Percentiles rank a stretch among this genome's conserved stretches.
Evolutionary conservation across 2,888 invertebrate species (phyloP).

Genomic region (Brenthis ino): DNA sequence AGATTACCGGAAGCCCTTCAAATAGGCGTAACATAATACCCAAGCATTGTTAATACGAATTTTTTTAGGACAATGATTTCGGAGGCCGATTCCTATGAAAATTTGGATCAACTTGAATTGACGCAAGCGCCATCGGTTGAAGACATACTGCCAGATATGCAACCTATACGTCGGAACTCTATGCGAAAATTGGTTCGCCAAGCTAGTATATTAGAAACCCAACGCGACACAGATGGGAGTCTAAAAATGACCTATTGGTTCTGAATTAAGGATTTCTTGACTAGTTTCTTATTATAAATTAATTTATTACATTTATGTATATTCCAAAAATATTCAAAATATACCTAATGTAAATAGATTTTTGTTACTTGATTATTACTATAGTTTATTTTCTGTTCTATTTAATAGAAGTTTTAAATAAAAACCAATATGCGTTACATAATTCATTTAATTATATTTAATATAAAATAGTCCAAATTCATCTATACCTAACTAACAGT

Average conservation of each 20-base stretch:
- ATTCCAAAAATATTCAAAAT: not conserved
- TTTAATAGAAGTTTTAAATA: not conserved
- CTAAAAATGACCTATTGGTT: conserved; percentile 95
- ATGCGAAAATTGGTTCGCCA: conserved; percentile 89
- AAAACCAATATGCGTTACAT: conserved; percentile 12
- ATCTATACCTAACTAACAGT: conserved; percentile 19
- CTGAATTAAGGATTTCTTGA: conserved; percentile 59
- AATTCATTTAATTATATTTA: conserved; percentile 32
- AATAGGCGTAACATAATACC: conserved; percentile 1
- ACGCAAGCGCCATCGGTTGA: conserved; percentile 61
- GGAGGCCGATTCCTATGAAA: conserved; percentile 86
- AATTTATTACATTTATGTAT: too few relatives aligned
- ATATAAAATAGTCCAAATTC: conserved; percentile 24
- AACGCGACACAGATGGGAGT: conserved; percentile 88
- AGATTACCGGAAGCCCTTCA: conserved; percentile 23
- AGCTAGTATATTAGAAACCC: conserved; percentile 91
- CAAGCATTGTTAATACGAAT: conserved; percentile 19
- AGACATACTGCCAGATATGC: conserved; percentile 54
- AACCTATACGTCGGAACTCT: conserved; percentile 71
- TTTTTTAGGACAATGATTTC: conserved; percentile 75
- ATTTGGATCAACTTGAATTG: conserved; percentile 84
- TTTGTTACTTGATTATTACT: not conserved
- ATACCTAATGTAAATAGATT: conserved; percentile 3
- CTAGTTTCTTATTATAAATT: not conserved
- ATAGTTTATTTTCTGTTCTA: conserved; percentile 2